phyloP scores from a whole-genome alignment of 2,888 invertebrate genomes.

The Eudemis profundana region DNA sequence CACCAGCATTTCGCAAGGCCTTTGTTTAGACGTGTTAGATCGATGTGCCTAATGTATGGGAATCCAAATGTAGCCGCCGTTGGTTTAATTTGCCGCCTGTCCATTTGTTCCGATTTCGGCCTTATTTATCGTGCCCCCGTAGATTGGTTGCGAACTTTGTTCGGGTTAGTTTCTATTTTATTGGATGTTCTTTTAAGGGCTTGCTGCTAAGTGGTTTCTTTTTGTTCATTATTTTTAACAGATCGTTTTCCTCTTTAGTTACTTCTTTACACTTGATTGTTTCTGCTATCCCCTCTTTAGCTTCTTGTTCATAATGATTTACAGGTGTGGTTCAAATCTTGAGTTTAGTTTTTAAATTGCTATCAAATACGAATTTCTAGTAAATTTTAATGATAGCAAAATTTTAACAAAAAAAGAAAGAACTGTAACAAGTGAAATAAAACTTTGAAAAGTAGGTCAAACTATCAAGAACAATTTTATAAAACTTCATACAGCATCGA shows the following conservation, averaged over 20 bases:
- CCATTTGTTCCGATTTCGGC: slow-evolving; percentile 82
- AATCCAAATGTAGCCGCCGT: slow-evolving; percentile 72
- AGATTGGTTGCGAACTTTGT: slow-evolving; percentile 61
- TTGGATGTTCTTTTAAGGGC: slow-evolving; percentile 45
- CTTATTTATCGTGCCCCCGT: slow-evolving; percentile 76
- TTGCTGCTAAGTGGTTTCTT: slow-evolving; percentile 36
- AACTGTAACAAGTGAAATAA: background rate
- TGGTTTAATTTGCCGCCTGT: slow-evolving; percentile 82
- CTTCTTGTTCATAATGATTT: background rate
- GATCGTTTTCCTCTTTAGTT: slow-evolving; percentile 19
- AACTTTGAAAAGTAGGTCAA: slow-evolving; percentile 1
- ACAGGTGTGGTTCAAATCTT: background rate
- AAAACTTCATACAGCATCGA: slow-evolving; percentile 20
- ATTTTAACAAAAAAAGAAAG: background rate
- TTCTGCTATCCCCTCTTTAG: background rate
- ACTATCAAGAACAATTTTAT: slow-evolving; percentile 6
- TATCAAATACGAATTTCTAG: too few relatives aligned
- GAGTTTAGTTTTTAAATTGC: background rate
- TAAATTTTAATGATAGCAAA: too few relatives aligned
- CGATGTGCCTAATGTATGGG: slow-evolving; percentile 81
- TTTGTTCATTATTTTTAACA: slow-evolving; percentile 17
- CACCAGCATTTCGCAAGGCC: slow-evolving; percentile 70
- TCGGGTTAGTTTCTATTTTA: slow-evolving; percentile 45
- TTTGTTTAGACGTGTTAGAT: slow-evolving; percentile 82
- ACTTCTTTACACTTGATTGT: background rate